Conservation (phyloP, 2,797 vertebrate genomes). For the Halcyon leucocephala region DNA sequence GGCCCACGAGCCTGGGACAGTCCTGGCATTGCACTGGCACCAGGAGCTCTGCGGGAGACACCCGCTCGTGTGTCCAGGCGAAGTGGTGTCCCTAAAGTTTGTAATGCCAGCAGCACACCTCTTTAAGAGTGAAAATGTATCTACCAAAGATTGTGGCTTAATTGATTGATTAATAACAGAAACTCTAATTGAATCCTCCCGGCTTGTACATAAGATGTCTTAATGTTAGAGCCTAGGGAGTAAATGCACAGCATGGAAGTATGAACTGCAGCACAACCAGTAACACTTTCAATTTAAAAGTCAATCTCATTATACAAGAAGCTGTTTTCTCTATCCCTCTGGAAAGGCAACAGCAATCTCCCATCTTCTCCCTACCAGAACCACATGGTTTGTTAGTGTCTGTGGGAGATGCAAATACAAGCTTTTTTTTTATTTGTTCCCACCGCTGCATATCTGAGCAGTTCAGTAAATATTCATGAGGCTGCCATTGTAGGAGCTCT, state of each 20-base stretch:
- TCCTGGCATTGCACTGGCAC: rapidly evolving
- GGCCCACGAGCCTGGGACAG: rapidly evolving
- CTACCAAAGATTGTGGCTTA: constrained; percentile 72
- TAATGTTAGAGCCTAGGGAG: constrained; percentile 81
- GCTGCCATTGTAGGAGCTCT: constrained; percentile 67
- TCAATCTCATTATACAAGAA: constrained; percentile 80
- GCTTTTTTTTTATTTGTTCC: constrained; percentile 74
- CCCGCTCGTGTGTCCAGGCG: not conserved
- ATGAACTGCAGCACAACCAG: constrained; percentile 62
- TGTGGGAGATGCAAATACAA: constrained; percentile 69
- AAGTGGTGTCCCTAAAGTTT: not conserved
- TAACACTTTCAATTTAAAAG: constrained; percentile 78
- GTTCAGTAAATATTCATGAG: constrained; percentile 79
- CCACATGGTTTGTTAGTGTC: constrained; percentile 69
- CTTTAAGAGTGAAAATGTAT: constrained; percentile 76
- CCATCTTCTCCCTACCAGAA: constrained; percentile 57
- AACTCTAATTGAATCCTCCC: constrained; percentile 80
- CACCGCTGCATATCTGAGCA: constrained; percentile 68
- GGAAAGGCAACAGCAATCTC: constrained; percentile 69
- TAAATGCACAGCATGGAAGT: constrained; percentile 73
- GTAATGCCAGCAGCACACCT: constrained; percentile 19
- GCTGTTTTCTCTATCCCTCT: constrained; percentile 72
- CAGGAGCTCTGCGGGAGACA: not conserved
- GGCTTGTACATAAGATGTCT: constrained; percentile 76
- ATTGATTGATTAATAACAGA: constrained; percentile 84